A percentile compares a stretch with the other conserved stretches of the same genome.
phyloP scores from a whole-genome alignment of 1,140 invertebrate species.

The Potamilus streckersoni region DNA sequence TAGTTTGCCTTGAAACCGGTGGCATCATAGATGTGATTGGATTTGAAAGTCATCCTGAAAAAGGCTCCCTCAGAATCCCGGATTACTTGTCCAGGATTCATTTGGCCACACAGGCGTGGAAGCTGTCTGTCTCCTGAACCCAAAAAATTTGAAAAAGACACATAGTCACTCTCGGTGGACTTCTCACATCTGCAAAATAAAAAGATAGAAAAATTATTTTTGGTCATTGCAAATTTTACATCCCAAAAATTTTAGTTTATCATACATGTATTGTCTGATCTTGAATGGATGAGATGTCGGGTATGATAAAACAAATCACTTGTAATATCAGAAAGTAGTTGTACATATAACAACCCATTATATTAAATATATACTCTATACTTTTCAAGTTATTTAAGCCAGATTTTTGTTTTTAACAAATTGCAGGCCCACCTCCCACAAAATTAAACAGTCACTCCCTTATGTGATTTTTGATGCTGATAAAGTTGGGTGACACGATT shows the following conservation, averaged over 20 bases:
- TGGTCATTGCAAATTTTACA: background rate
- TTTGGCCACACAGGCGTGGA: slow-evolving; percentile 85
- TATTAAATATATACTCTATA: no score
- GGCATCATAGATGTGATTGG: slow-evolving; percentile 91
- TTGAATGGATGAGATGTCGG: background rate
- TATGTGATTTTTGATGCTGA: no score
- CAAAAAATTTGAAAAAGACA: slow-evolving; percentile 93
- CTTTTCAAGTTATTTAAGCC: no score
- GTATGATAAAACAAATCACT: background rate
- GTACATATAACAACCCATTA: background rate
- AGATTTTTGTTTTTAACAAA: no score
- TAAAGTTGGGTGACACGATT: no score
- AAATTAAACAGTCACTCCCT: no score
- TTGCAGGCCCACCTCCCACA: no score
- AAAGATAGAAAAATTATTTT: background rate
- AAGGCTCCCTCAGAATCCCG: slow-evolving; percentile 91
- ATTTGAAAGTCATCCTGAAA: slow-evolving; percentile 93
- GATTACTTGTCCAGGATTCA: slow-evolving; percentile 65
- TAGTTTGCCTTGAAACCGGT: slow-evolving; percentile 94
- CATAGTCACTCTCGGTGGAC: slow-evolving; percentile 88
- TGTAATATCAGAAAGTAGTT: background rate
- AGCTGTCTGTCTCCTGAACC: slow-evolving; percentile 82
- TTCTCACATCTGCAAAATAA: slow-evolving; percentile 81
- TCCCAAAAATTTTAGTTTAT: background rate
- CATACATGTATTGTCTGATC: background rate